Evolutionary conservation across 2,797 vertebrate species (phyloP).

Genomic region (Sebastolobus altivelis): DNA sequence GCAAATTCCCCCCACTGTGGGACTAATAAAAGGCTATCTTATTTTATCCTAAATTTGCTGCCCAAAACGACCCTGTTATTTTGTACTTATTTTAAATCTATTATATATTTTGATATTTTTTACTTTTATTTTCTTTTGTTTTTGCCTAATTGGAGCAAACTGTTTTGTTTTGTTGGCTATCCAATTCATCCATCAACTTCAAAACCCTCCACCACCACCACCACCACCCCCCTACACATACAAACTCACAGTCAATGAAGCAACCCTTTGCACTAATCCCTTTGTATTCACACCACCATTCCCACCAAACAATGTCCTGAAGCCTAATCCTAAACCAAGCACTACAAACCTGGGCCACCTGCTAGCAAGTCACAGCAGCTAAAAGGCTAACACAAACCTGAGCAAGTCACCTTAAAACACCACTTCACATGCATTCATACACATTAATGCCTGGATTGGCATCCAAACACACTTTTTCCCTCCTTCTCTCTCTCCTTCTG

Average conservation of each 20-base stretch:
- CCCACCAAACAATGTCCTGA: conserved; percentile 82
- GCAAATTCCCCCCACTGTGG: too few species aligned
- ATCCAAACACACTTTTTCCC: neutral
- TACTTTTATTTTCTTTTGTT: neutral
- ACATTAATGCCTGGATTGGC: neutral
- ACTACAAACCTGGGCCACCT: conserved; percentile 83
- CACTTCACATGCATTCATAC: neutral
- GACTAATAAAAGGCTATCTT: too few species aligned
- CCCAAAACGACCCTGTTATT: neutral
- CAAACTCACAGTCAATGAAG: conserved; percentile 75
- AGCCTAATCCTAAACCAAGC: conserved; percentile 80
- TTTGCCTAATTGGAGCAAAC: conserved; percentile 34
- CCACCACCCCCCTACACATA: conserved; percentile 57
- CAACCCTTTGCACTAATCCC: conserved; percentile 83
- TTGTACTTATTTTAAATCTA: neutral
- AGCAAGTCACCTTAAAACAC: conserved; percentile 16
- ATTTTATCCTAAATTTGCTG: neutral
- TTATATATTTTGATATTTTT: too few species aligned
- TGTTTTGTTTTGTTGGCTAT: conserved; percentile 58
- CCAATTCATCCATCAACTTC: conserved; percentile 78
- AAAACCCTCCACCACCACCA: conserved; percentile 34
- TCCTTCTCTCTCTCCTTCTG: conserved; percentile 10
- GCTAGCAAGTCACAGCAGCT: conserved; percentile 66
- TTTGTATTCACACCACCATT: conserved; percentile 86
- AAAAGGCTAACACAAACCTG: conserved; percentile 40